Evolutionary conservation across 2,888 invertebrate species (phyloP).

Genomic region (Belgica antarctica): DNA sequence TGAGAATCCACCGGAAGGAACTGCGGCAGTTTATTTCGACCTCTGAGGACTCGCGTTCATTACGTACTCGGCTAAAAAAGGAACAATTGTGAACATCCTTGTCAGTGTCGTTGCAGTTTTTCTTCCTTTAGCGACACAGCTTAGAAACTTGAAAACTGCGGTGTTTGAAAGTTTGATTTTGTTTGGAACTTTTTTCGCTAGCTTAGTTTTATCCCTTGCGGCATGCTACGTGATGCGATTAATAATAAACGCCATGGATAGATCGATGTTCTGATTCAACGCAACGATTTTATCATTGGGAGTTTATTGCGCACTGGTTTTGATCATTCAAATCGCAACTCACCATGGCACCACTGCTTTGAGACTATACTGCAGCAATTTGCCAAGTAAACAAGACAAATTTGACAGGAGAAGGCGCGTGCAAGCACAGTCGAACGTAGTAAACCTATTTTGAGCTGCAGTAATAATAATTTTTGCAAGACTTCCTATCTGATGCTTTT

Average conservation of each 20-base stretch:
- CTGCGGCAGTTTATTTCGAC: constrained; percentile 58
- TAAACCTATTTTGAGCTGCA: constrained; percentile 49
- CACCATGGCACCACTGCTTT: not conserved
- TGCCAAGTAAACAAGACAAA: not conserved
- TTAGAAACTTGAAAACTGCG: constrained; percentile 22
- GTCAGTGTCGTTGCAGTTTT: constrained; percentile 39
- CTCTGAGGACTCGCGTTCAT: constrained; percentile 58
- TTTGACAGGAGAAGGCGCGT: not conserved
- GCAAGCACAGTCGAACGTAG: constrained; percentile 47
- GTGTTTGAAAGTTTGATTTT: too few species aligned
- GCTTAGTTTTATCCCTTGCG: constrained; percentile 48
- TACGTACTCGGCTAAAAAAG: constrained; percentile 58
- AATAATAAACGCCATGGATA: constrained; percentile 53
- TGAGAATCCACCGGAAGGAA: constrained; percentile 47
- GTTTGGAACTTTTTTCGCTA: too few species aligned
- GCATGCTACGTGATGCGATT: constrained; percentile 50
- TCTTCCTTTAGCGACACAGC: constrained; percentile 46
- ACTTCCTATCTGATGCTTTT: constrained; percentile 49
- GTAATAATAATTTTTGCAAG: constrained; percentile 48
- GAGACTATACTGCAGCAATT: constrained; percentile 46
- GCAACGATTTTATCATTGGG: constrained; percentile 58
- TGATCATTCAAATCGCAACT: constrained; percentile 5
- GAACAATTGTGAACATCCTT: constrained; percentile 50
- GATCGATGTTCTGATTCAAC: constrained; percentile 63
- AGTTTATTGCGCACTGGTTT: constrained; percentile 50